phyloP scores from a whole-genome alignment of 2,113 vertebrate genomes.

The Caretta caretta region DNA sequence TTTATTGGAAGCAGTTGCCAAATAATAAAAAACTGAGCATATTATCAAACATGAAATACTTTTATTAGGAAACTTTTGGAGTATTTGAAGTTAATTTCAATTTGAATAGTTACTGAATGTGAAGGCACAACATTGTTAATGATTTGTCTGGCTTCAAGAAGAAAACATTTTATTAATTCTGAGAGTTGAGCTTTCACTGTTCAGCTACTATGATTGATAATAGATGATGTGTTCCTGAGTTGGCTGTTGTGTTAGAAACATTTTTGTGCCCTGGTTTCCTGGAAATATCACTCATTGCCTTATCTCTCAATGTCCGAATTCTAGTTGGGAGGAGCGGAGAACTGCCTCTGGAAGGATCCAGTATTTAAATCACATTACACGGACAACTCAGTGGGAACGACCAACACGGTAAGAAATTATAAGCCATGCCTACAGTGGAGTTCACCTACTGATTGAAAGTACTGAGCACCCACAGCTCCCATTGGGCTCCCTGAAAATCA shows the following conservation, averaged over 20 bases:
- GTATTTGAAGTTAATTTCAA: conserved; percentile 5
- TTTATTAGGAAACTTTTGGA: not conserved
- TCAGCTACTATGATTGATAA: conserved; percentile 57
- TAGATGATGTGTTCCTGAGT: conserved; percentile 55
- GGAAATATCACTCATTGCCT: conserved; percentile 61
- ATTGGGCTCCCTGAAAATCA: not conserved
- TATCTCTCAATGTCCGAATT: conserved; percentile 70
- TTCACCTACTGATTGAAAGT: not conserved
- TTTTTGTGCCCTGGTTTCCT: conserved; percentile 66
- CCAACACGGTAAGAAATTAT: conserved; percentile 88
- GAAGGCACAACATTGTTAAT: conserved; percentile 42
- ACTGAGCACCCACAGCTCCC: rapidly evolving
- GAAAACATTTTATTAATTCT: conserved; percentile 1
- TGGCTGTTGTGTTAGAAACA: conserved; percentile 62
- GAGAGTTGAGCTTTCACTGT: conserved; percentile 41
- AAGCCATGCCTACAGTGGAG: rapidly evolving
- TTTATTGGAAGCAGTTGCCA: not conserved
- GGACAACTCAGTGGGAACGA: conserved; percentile 96
- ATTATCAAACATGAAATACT: not conserved
- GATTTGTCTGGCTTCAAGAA: not conserved
- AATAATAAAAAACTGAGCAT: not conserved
- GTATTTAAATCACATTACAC: conserved; percentile 96
- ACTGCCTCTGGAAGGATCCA: conserved; percentile 96
- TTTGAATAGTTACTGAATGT: not conserved
- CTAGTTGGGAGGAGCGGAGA: conserved; percentile 95